Percentiles rank a stretch among this genome's conserved stretches.
phyloP scores from a whole-genome alignment of 2,888 invertebrate genomes.

The Melangyna quadrimaculata region DNA sequence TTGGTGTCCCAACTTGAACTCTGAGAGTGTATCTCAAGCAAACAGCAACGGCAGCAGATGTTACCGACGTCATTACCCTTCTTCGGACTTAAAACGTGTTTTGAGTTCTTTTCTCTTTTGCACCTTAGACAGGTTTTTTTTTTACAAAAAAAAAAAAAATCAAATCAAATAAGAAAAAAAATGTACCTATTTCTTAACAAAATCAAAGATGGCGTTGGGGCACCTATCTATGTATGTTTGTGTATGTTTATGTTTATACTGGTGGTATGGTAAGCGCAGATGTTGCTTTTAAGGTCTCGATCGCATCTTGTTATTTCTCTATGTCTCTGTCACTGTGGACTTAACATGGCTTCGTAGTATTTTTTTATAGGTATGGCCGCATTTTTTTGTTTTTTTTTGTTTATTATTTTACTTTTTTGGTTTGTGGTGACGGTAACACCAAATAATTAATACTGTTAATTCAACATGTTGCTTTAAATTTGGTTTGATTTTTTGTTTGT shows the following conservation, averaged over 20 bases:
- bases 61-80: conserved; percentile 55
- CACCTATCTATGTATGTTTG: background rate
- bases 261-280: conserved; percentile 19
- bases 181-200: conserved; percentile 14
- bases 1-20: conserved; percentile 19
- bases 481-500: background rate
- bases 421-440: background rate
- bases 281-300: conserved; percentile 7
- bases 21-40: conserved; percentile 31
- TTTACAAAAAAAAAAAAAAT: background rate
- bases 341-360: background rate
- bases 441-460: background rate
- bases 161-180: conserved; percentile 14
- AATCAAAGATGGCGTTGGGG: conserved; percentile 63
- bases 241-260: background rate
- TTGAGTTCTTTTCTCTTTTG: conserved; percentile 33
- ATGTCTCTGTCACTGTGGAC: background rate
- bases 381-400: background rate
- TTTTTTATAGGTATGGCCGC: background rate
- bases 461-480: conserved; percentile 1
- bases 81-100: conserved; percentile 37
- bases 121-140: conserved; percentile 42
- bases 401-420: background rate
- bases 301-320: background rate
- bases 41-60: conserved; percentile 64